phyloP scores from a whole-genome alignment of 2,888 invertebrate genomes.

The Limnephilus marmoratus region DNA sequence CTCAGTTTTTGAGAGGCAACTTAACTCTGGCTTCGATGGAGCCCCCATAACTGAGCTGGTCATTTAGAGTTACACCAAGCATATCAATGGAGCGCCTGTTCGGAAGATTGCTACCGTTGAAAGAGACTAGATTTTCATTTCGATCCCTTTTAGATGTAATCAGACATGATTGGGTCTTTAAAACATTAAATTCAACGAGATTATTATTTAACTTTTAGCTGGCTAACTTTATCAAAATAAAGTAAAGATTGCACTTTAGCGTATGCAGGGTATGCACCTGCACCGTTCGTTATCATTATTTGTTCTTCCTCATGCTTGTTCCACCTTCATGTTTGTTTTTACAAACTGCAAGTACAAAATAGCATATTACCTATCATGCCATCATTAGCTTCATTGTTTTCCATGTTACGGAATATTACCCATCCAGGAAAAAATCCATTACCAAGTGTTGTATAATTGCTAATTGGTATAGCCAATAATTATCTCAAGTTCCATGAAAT shows the following conservation, averaged over 20 bases:
- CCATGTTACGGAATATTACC: conserved; percentile 16
- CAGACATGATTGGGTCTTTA: too few species aligned
- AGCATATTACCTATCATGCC: not conserved
- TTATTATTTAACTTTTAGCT: too few species aligned
- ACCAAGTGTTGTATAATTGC: not conserved
- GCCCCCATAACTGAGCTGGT: too few species aligned
- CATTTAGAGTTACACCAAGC: too few species aligned
- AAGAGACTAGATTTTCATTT: too few species aligned
- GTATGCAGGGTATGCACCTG: not conserved
- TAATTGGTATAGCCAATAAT: not conserved
- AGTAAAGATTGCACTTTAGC: not conserved
- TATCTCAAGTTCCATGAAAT: not conserved
- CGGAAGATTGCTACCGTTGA: too few species aligned
- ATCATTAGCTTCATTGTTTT: conserved; percentile 3
- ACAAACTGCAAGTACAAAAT: not conserved
- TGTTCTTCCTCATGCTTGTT: conserved; percentile 4
- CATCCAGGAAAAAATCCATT: not conserved
- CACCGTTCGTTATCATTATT: not conserved
- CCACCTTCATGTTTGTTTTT: not conserved
- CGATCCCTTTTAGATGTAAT: too few species aligned
- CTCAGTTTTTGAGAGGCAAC: too few species aligned
- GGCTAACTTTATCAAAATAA: too few species aligned
- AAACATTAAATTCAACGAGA: too few species aligned
- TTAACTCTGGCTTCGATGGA: too few species aligned
- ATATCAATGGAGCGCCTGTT: too few species aligned